Evolutionary conservation across 1,140 invertebrate species (phyloP).

Genomic region (Apis laboriosa): DNA sequence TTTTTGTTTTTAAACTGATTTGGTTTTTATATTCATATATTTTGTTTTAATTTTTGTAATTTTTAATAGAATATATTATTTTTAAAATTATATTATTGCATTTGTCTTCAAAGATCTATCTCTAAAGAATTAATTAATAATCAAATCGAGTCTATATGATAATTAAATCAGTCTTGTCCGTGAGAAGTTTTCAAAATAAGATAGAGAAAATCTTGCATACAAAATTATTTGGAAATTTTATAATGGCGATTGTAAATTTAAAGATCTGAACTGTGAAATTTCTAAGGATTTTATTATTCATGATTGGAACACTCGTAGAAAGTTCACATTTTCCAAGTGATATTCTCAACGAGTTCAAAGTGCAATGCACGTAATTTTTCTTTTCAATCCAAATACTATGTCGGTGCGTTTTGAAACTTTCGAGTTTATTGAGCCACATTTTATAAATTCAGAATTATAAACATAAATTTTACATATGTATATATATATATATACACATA

Average conservation of each 20-base stretch:
- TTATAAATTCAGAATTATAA: no score
- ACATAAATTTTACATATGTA: no score
- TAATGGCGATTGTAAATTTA: not conserved
- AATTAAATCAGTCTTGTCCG: not conserved
- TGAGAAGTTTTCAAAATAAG: not conserved
- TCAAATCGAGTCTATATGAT: no score
- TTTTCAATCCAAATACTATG: not conserved
- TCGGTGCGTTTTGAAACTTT: not conserved
- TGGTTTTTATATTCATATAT: no score
- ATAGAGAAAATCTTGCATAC: not conserved
- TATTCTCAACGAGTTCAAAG: constrained; percentile 10
- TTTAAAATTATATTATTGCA: no score
- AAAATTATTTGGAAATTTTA: not conserved
- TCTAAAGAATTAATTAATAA: no score
- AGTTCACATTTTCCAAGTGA: constrained; percentile 16
- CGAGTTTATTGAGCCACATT: not conserved
- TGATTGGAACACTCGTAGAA: constrained; percentile 8
- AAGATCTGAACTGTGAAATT: not conserved
- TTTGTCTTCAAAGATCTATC: no score
- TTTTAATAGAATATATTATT: no score
- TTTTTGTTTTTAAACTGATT: no score
- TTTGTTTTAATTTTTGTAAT: no score
- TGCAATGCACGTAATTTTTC: constrained; percentile 6
- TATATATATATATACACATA: no score
- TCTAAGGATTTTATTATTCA: not conserved